Conservation (phyloP, 2,797 vertebrate genomes). For the Manis crassicaudata region DNA sequence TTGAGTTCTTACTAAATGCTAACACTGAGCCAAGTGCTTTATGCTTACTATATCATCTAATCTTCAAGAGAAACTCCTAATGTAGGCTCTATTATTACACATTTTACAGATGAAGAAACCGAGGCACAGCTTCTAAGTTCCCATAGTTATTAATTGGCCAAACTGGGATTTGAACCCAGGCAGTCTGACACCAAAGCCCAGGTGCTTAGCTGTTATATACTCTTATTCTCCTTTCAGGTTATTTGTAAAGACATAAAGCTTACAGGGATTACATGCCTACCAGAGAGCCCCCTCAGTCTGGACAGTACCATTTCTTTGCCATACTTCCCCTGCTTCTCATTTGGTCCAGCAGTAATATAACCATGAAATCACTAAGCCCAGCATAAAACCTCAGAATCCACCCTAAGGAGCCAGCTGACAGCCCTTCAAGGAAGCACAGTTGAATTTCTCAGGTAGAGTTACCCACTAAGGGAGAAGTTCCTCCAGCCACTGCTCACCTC, state of each 20-base stretch:
- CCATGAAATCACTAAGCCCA: not conserved
- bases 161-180: not conserved
- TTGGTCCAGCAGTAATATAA: not conserved
- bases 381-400: not conserved
- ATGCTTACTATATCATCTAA: not conserved
- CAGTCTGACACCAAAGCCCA: not conserved
- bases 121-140: not conserved
- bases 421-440: not conserved
- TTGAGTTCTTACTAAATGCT: not conserved
- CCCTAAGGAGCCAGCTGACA: not conserved
- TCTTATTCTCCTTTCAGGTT: conserved; percentile 34
- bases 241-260: conserved; percentile 9
- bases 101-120: not conserved
- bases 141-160: not conserved
- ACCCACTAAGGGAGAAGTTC: not conserved
- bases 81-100: not conserved
- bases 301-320: not conserved
- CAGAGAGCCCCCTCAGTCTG: not conserved
- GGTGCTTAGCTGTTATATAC: not conserved
- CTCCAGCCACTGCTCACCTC: conserved; percentile 86
- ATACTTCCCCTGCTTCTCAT: not conserved
- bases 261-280: not conserved
- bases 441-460: not conserved
- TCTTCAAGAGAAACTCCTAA: not conserved
- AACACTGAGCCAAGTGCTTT: not conserved